Evolutionary conservation across 92 coral and sea anemone species (phyloP), one percentile per base, ranked within the genome.

Genomic region (Palythoa heliodiscus): DNA sequence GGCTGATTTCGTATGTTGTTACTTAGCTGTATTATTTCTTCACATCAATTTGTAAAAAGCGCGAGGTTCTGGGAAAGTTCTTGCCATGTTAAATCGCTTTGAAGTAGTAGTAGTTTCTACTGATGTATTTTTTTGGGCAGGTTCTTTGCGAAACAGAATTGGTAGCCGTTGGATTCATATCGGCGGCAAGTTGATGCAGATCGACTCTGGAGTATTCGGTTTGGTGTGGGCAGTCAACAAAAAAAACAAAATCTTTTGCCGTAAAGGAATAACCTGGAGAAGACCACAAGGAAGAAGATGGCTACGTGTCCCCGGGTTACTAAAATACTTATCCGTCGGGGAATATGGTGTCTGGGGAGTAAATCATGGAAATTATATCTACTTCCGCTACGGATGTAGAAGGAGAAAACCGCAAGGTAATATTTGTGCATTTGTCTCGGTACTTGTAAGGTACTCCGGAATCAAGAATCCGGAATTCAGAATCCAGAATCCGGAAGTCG

Each of bases 201-300:
- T 43, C 9, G 50, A 43, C 50, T 43, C 50, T 43, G 50, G 50
- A 43, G 9, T 8, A 43, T 43, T 43, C 9, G 50, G 50, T 43
- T 43, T 43, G 50, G 50, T 43, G 50, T 43, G 9, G 10, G 69
- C 35, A 19, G 69, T 63, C 9, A 63, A 63, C 69, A 19, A 23
- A 9, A 6, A 15, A 6, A 57, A n/a, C 14, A 40, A 38, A 7
- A 86, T 86, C 67, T 55, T 68, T 20, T 86, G 89, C 22, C 89
- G 89, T 68, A 29, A 52, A 39, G 89, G 82, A 6, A 73, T 84
- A 7, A 84, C 82, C 11, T 71, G 68, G 24, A 12, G 60, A 4
- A 24, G 29, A 15, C 75, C 75, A 3, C 35, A 71, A 47, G 75
- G 75, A 37, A 71, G 20, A 37, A 15, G 23, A 15, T 71, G 69